Base-by-base conservation (phyloP, 2,113 vertebrate genomes). In the Chionis minor region DNA sequence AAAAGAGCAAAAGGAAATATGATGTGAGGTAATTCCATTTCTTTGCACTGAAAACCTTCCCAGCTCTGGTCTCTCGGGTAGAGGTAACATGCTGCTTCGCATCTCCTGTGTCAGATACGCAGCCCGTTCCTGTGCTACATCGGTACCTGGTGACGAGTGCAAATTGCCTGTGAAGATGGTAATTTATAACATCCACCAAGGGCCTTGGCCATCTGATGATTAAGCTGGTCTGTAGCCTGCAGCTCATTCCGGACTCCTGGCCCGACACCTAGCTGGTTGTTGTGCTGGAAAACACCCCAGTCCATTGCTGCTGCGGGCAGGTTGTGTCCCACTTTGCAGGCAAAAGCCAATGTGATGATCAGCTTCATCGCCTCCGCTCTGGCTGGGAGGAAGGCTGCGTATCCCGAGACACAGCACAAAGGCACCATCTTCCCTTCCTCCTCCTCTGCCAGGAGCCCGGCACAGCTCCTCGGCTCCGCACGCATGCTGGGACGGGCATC, bases 41-140 rank as follows among this genome's bases (percentile, higher is more conserved):
- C 27, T 44, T 49, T 24, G 42, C 21, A 26, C 3, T 58, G 73
- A 49, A 47, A 54, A 21, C 2, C 0, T 56, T 42, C 15, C 62
- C 54, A 38, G 72, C 2, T 4, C 67, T n/a, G 3, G 15, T 44
- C 33, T 44, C 55, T 0, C 1, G 21, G 30, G 20, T 28, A 35
- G 27, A 54, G 55, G 33, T 24, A 44, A 44, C 24, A 14, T 13
- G 42, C 61, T 70, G 61, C 49, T 81, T 58, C 51, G 8, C 49
- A 54, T 80, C 67, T 72, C 82, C 9, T 7, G 22, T 74, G 62
- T 81, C 55, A 42, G 22, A 65, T 2, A 10, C 23, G 12, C 15
- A 6, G 32, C 2, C 19, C 56, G 9, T 54, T 14, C 75, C 13
- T 10, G 32, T 16, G 86, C 70, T 81, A 6, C 54, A 6, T 27